Evolutionary conservation across 1,140 invertebrate species (phyloP).

Genomic region (Macrobrachium nipponense): DNA sequence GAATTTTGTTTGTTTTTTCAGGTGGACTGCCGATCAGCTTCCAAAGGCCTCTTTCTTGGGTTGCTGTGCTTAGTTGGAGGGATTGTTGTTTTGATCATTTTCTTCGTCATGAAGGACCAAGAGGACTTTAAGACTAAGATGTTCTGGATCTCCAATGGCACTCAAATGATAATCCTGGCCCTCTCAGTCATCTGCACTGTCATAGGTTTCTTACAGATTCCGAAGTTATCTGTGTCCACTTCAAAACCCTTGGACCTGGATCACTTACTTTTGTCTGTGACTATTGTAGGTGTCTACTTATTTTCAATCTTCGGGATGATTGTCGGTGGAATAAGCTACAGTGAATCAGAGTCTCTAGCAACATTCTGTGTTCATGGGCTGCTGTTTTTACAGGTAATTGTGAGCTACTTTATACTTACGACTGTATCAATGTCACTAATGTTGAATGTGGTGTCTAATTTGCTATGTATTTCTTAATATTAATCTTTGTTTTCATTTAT

Average conservation of each 20-base stretch:
- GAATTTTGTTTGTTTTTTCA: slow-evolving; percentile 54
- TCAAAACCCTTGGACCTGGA: slow-evolving; percentile 70
- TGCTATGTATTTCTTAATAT: not conserved
- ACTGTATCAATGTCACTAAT: not conserved
- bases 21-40: slow-evolving; percentile 73
- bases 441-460: no score
- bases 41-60: slow-evolving; percentile 76
- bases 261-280: slow-evolving; percentile 70
- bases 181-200: slow-evolving; percentile 69
- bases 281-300: slow-evolving; percentile 73
- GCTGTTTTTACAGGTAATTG: slow-evolving; percentile 72
- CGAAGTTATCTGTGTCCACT: slow-evolving; percentile 70
- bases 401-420: slow-evolving; percentile 37
- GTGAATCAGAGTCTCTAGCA: slow-evolving; percentile 68
- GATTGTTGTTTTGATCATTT: slow-evolving; percentile 76
- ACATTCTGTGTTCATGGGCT: slow-evolving; percentile 70
- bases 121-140: slow-evolving; percentile 71
- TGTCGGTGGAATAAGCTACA: slow-evolving; percentile 66
- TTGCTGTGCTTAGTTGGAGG: slow-evolving; percentile 74
- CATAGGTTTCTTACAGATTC: slow-evolving; percentile 67
- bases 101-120: slow-evolving; percentile 75
- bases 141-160: slow-evolving; percentile 67
- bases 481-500: not conserved
- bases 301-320: slow-evolving; percentile 74
- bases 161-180: slow-evolving; percentile 68